Conservation (phyloP, 1,140 invertebrate species). For the Zaprionus capensis region DNA sequence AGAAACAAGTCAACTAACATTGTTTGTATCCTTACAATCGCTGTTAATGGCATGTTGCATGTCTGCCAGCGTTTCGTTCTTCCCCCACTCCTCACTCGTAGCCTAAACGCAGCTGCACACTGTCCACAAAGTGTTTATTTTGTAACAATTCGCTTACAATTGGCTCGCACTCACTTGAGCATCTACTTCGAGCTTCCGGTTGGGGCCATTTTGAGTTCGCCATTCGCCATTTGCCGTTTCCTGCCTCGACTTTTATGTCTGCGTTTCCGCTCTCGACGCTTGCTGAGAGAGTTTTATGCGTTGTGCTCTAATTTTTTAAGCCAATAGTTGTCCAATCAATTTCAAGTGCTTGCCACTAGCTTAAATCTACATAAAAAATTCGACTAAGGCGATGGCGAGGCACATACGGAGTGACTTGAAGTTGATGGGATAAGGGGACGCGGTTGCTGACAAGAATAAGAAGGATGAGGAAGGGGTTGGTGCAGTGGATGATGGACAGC, state of each 20-base stretch:
- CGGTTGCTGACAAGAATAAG: constrained; percentile 15
- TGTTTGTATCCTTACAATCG: background rate
- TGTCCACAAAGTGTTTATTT: constrained; percentile 68
- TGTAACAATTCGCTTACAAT: constrained; percentile 60
- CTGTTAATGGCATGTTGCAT: constrained; percentile 6
- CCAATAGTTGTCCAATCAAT: constrained; percentile 80
- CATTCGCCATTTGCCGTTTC: constrained; percentile 61
- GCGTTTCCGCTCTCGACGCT: constrained; percentile 51
- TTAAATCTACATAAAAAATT: constrained; percentile 77
- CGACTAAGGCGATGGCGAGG: constrained; percentile 5
- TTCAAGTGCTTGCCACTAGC: constrained; percentile 70
- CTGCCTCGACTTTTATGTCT: constrained; percentile 71
- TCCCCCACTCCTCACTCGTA: background rate
- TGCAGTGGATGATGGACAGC: constrained; percentile 1
- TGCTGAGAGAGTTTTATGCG: constrained; percentile 58
- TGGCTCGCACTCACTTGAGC: constrained; percentile 17
- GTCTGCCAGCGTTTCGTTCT: background rate
- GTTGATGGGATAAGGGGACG: background rate
- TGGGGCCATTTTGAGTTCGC: background rate
- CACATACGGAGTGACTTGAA: constrained; percentile 26
- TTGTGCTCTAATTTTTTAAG: constrained; percentile 75
- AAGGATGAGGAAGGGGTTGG: constrained; percentile 13
- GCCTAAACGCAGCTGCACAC: constrained; percentile 4
- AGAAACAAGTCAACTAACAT: background rate
- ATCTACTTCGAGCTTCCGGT: constrained; percentile 18